Base-by-base conservation (phyloP, 1,140 invertebrate genomes). In the Metaphire vulgaris region DNA sequence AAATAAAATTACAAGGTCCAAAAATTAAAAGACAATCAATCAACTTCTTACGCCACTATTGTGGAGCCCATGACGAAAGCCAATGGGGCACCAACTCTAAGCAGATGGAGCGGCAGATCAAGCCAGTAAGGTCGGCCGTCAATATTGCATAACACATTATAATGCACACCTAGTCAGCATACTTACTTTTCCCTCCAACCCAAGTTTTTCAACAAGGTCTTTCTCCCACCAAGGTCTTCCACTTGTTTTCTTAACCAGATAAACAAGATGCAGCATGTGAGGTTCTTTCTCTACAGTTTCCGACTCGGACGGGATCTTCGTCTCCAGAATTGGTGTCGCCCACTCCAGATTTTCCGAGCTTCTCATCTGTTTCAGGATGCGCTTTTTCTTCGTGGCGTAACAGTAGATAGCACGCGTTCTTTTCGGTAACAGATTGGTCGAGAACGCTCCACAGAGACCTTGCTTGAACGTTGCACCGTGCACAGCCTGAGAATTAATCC, bases 141-240 rank as follows among this genome's bases (percentile, higher is more conserved):
- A 14, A 1, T 72, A 28, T 1, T 31, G 70, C n/a, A 31, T 72
- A 32, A 72, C 29, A 31, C 69, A 32, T 76, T 30, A n/a, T 26
- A n/a, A 76, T 1, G 33, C 33, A 30, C 2, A 31, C 32, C 31
- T 66, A 31, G 64, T n/a, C n/a, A n/a, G n/a, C n/a, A n/a, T n/a
- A n/a, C n/a, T n/a, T n/a, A n/a, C n/a, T n/a, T n/a, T n/a, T n/a
- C 34, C 75, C 0, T 67, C 72, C 1, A 77, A 33, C 16, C 72
- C 71, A 1, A 77, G 71, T 74, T 77, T 67, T 21, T 56, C 65
- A n/a, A 77, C 34, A 14, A 77, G 33, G 15, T 77, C 71, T 68
- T 77, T 77, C 29, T 77, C 76, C 76, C 76, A 77, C 76, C 76
- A 77, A 6, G 76, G 72, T 68, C 72, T 29, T 26, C 76, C 72